Percentiles rank a stretch among this genome's conserved stretches.
phyloP scores from a whole-genome alignment of 2,113 vertebrate species.

The Penelope pileata region DNA sequence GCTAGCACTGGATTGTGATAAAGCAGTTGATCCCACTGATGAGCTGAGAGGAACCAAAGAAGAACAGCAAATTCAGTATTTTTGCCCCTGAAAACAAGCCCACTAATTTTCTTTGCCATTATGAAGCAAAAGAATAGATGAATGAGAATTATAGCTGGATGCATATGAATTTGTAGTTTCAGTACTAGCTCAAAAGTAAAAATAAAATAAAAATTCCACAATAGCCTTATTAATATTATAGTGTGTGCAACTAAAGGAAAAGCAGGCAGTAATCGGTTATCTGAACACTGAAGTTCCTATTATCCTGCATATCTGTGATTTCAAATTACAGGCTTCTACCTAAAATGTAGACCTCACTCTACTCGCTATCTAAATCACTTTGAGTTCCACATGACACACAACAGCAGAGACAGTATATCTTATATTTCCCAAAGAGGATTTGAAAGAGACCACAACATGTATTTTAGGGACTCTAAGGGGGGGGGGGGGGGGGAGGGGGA shows the following conservation, averaged over 20 bases:
- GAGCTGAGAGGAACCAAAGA: not conserved
- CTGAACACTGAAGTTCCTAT: not conserved
- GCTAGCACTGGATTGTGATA: not conserved
- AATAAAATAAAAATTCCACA: not conserved
- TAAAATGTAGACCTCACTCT: not conserved
- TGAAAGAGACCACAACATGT: not conserved
- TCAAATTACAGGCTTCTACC: not conserved
- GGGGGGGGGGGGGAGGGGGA: too few relatives aligned
- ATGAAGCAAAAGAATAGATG: not conserved
- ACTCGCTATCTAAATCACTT: not conserved
- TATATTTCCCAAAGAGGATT: not conserved
- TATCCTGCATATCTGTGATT: not conserved
- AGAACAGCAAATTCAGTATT: not conserved
- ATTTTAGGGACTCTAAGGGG: not conserved
- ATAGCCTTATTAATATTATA: not conserved
- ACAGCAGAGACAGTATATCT: not conserved
- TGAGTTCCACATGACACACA: not conserved
- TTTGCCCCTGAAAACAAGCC: not conserved
- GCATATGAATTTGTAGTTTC: not conserved
- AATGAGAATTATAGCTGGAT: not conserved
- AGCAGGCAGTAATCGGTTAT: not conserved
- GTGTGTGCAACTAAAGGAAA: not conserved
- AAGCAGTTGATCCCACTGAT: not conserved
- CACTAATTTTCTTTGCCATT: slow-evolving; percentile 9
- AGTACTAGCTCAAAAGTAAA: not conserved